Evolutionary conservation across 37 sponge, comb jelly and placozoan genomes (phyloP).

Genomic region (Geodia barretti): DNA sequence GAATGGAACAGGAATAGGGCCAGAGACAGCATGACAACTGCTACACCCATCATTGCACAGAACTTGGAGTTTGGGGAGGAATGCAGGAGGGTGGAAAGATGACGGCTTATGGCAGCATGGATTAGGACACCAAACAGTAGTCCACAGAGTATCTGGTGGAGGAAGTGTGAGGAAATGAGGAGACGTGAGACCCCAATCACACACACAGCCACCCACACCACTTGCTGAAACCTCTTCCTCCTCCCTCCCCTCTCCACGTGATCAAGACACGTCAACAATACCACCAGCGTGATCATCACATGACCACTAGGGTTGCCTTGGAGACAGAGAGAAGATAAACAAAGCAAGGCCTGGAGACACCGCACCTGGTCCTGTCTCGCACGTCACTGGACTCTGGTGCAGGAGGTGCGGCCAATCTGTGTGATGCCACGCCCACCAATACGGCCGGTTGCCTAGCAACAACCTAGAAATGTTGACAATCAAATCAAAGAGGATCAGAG

Average conservation of each 20-base stretch:
- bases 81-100: background rate
- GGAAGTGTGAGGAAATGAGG: slow-evolving; percentile 11
- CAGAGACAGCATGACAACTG: background rate
- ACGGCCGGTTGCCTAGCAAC: slow-evolving; percentile 18
- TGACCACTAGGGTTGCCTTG: slow-evolving; percentile 14
- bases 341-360: background rate
- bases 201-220: too few species aligned
- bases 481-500: too few species aligned
- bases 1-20: background rate
- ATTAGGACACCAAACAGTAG: background rate
- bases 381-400: slow-evolving; percentile 5
- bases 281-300: slow-evolving; percentile 16
- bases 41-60: too few species aligned
- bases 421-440: slow-evolving; percentile 23
- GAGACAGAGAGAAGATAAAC: too few species aligned
- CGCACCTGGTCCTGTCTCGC: slow-evolving; percentile 36
- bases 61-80: too few species aligned
- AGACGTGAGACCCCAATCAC: slow-evolving; percentile 8
- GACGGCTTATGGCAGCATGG: background rate
- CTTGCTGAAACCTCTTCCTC: too few species aligned
- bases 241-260: too few species aligned
- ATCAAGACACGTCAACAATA: background rate
- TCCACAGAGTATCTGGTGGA: slow-evolving; percentile 1
- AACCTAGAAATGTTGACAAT: slow-evolving; percentile 8
- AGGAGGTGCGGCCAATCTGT: background rate